Conservation (phyloP, 2,113 vertebrate species). For the Cinclus mexicanus region DNA sequence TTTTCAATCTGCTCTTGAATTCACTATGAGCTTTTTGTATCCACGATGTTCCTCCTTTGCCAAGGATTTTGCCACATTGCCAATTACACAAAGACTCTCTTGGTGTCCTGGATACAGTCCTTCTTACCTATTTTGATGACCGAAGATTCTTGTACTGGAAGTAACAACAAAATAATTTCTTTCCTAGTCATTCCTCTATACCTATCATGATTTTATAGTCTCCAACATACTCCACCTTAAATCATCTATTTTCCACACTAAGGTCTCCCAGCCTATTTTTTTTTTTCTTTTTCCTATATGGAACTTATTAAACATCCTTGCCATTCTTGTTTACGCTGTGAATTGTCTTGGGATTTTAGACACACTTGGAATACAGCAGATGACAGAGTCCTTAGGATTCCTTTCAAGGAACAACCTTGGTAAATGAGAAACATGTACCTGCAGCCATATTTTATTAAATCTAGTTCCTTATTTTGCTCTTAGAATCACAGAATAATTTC, state of each 20-base stretch:
- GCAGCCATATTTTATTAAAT: not conserved
- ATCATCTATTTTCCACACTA: not conserved
- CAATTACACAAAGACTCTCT: not conserved
- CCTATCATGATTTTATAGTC: not conserved
- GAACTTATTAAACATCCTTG: not conserved
- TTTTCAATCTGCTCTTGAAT: not conserved
- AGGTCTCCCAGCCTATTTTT: not conserved
- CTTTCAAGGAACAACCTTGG: not conserved
- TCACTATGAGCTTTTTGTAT: not conserved
- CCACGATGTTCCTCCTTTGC: not conserved
- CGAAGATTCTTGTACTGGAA: not conserved
- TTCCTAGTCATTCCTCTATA: not conserved
- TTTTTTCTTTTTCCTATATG: not conserved
- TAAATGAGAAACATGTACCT: not conserved
- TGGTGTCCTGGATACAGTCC: not conserved
- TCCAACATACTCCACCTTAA: not conserved
- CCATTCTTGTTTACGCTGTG: not conserved
- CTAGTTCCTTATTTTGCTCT: not conserved
- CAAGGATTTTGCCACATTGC: not conserved
- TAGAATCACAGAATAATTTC: not conserved
- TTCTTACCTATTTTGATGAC: not conserved
- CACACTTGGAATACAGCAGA: not conserved
- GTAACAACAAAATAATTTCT: not conserved
- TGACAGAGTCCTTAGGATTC: not conserved
- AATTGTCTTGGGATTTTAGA: not conserved